phyloP scores from a whole-genome alignment of 2,797 vertebrate genomes.

The Mareca strepera region DNA sequence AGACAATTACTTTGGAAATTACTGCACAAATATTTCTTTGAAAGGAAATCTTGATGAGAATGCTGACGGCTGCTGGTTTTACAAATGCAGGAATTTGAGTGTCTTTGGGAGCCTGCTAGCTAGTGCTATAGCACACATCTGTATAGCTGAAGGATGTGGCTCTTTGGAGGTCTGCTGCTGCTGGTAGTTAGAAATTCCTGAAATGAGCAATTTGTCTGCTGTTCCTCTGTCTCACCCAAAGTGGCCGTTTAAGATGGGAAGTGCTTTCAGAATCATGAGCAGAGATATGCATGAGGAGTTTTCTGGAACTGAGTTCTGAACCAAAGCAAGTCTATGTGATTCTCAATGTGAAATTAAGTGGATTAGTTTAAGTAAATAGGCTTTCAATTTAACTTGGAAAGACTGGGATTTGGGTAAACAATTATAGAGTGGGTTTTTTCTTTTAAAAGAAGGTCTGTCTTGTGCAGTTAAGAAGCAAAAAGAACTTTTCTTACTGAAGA shows the following conservation, averaged over 20 bases:
- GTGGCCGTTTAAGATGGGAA: neutral
- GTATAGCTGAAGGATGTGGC: neutral
- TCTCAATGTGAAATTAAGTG: neutral
- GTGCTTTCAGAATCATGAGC: neutral
- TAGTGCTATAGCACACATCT: neutral
- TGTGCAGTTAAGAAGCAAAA: neutral
- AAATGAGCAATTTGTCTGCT: neutral
- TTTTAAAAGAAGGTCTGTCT: neutral
- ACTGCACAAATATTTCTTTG: neutral
- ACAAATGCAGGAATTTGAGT: neutral
- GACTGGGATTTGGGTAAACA: neutral
- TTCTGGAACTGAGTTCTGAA: neutral
- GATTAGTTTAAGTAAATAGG: conserved; percentile 11
- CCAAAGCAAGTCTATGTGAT: neutral
- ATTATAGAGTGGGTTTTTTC: neutral
- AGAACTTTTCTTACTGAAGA: neutral
- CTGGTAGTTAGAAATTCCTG: neutral
- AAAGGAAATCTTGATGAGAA: neutral
- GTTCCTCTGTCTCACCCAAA: neutral
- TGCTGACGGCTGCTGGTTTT: neutral
- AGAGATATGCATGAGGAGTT: neutral
- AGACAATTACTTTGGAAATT: neutral
- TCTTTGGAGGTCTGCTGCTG: neutral
- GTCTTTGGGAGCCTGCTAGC: neutral
- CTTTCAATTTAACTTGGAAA: neutral